Evolutionary conservation across 2,113 vertebrate genomes (phyloP).

Genomic region (Ictidomys tridecemlineatus): DNA sequence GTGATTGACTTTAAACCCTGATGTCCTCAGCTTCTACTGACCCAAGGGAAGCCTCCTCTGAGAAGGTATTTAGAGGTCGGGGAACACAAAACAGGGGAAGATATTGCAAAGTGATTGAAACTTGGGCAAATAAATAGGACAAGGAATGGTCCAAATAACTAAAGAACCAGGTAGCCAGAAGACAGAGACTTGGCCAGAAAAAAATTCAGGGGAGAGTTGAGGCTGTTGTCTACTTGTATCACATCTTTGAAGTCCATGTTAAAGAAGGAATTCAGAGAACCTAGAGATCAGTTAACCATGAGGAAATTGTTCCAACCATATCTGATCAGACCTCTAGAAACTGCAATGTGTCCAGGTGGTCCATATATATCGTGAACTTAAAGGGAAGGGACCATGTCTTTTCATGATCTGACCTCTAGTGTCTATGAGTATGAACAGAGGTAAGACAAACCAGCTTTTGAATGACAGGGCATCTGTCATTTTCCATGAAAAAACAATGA

Average conservation of each 20-base stretch:
- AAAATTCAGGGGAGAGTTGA: neutral
- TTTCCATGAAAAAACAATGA: neutral
- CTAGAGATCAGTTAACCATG: neutral
- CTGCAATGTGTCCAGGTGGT: neutral
- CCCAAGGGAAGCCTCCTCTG: neutral
- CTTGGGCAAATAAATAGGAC: neutral
- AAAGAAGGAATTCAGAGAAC: constrained; percentile 29
- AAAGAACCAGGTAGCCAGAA: neutral
- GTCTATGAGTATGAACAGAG: neutral
- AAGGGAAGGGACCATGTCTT: neutral
- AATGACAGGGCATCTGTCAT: neutral
- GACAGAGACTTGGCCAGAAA: constrained; percentile 19
- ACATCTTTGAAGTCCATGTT: neutral
- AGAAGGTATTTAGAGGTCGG: neutral
- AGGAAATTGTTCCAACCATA: neutral
- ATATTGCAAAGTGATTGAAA: neutral
- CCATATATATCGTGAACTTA: neutral
- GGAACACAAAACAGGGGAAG: constrained; percentile 17
- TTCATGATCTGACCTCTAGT: neutral
- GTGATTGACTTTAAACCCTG: neutral
- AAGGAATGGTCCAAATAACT: neutral
- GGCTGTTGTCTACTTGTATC: neutral
- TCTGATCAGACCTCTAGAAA: neutral
- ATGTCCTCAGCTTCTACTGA: neutral
- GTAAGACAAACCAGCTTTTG: neutral